These are phyloP conservation scores for Vipera ursinii DNA, from an alignment of 2,797 vertebrate genomes.

Conservation along the genomic window DNA sequence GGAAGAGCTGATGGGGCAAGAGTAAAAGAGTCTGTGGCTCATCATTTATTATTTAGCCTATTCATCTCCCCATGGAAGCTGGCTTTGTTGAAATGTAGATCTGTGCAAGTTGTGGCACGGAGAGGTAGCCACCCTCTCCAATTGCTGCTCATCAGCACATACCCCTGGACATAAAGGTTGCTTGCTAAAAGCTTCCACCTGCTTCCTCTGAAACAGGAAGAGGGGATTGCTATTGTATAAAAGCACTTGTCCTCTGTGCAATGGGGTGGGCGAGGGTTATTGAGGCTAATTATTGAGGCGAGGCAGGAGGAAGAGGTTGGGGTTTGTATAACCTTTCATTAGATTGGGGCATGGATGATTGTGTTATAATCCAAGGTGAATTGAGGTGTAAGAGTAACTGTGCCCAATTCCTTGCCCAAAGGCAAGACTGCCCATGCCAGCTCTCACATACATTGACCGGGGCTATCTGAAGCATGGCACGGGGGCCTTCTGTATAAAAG, in stretches of 20 bases:
- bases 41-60: not conserved
- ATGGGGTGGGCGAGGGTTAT: not conserved
- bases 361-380: not conserved
- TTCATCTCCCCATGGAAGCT: not conserved
- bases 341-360: not conserved
- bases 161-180: not conserved
- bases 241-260: not conserved
- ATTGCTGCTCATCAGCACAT: not conserved
- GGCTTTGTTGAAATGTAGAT: not conserved
- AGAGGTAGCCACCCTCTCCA: not conserved
- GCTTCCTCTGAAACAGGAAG: not conserved
- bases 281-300: slow-evolving; percentile 3
- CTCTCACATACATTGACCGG: not conserved
- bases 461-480: not conserved
- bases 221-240: not conserved
- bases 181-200: not conserved
- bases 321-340: not conserved
- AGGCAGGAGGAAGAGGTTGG: not conserved
- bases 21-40: slow-evolving; percentile 27
- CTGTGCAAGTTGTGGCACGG: not conserved
- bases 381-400: not conserved
- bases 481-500: not conserved
- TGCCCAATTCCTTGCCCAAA: not conserved
- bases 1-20: slow-evolving; percentile 28
- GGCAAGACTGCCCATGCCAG: not conserved